Evolutionary conservation across 2,888 invertebrate genomes (phyloP).

Genomic region (Drosophila phalerata): DNA sequence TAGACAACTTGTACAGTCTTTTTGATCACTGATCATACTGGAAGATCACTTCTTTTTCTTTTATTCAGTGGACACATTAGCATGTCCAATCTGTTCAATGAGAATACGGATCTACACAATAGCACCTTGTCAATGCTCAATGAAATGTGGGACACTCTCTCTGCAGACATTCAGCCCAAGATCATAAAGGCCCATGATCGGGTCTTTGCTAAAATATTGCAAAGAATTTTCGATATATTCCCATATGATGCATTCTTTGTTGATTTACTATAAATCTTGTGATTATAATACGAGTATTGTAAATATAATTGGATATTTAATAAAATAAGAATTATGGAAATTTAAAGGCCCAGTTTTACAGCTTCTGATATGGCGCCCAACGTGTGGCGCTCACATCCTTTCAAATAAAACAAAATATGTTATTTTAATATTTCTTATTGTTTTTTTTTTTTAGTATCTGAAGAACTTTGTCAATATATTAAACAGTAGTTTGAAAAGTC

Average conservation of each 20-base stretch:
- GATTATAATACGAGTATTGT: neutral
- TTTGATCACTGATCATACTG: neutral
- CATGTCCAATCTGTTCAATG: slow-evolving; percentile 73
- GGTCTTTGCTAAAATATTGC: slow-evolving; percentile 21
- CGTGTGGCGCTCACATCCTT: neutral
- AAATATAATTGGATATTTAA: neutral
- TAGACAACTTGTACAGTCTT: no score
- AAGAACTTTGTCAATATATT: no score
- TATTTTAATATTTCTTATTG: no score
- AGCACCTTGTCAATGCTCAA: slow-evolving; percentile 73
- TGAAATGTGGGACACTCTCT: slow-evolving; percentile 65
- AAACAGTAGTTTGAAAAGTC: no score
- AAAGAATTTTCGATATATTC: slow-evolving; percentile 50
- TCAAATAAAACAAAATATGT: no score
- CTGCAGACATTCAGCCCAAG: slow-evolving; percentile 65
- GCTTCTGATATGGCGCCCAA: neutral
- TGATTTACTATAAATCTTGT: neutral
- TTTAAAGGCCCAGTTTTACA: neutral
- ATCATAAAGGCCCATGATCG: slow-evolving; percentile 43
- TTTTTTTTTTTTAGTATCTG: no score
- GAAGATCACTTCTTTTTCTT: neutral
- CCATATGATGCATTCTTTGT: slow-evolving; percentile 70
- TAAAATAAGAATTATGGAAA: neutral
- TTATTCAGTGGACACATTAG: slow-evolving; percentile 65
- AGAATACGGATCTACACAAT: slow-evolving; percentile 65